Evolutionary conservation across 2,797 vertebrate genomes (phyloP), one percentile per base, ranked within the genome.

Genomic region (Gymnoscopelus braueri): DNA sequence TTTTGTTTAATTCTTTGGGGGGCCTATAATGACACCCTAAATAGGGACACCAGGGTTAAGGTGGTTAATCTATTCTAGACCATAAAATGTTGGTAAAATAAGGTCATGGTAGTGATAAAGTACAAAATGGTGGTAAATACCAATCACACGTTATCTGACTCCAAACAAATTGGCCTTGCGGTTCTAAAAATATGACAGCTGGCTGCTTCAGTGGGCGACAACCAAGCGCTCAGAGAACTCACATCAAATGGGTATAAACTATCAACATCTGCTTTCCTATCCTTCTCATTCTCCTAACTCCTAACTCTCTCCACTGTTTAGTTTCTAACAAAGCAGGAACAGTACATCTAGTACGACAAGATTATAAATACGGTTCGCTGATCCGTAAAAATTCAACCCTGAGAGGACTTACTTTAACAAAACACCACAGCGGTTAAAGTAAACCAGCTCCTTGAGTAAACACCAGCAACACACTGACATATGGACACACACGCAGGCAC

Each of bases 401-500:
- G 39, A 57, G 6, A 26, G 51, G 29, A 11, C 24, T n/a, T 12
- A 52, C 19, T 65, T 13, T 19, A 23, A 47, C 55, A 56, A 53
- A 32, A 9, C 39, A 44, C 48, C 7, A 32, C 35, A 5, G n/a
- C 9, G 51, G 1, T 39, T 24, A 19, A 44, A 44, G 39, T 44
- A 44, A 26, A 3, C 24, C 51, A 69, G 50, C 63, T 58, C 14
- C 24, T 56, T 19, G 57, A 74, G 77, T 13, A 67, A 80, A 62
- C 47, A 26, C 12, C 39, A 63, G 66, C 15, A 65, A 64, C 65
- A 69, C 13, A 57, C 3, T 58, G 35, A 53, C 59, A 26, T 2
- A 51, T 23, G 7, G 5, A 44, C 53, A 50, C 67, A 69, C 14
- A 15, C 10, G 0, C 51, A 29, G 71, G 35, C 81, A 47, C 81